Conservation (phyloP, 2,888 invertebrate genomes). For the Dryococelus australis region DNA sequence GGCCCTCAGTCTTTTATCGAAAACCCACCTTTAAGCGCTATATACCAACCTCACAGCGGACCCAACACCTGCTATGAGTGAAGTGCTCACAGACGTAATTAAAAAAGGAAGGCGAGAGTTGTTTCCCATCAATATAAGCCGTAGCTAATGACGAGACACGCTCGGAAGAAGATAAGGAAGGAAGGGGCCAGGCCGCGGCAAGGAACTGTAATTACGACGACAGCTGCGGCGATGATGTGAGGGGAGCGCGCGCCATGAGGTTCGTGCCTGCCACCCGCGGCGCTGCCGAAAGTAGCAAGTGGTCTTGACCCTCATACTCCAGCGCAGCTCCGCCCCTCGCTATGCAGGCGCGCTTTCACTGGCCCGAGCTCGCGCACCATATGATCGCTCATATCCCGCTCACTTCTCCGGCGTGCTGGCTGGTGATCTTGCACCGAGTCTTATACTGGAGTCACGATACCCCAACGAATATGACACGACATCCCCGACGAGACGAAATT, state of each 20-base stretch:
- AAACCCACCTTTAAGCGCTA: too few relatives aligned
- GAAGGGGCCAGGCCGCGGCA: background rate
- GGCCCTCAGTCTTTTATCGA: too few relatives aligned
- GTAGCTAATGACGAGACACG: background rate
- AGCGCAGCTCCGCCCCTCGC: background rate
- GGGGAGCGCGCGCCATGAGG: background rate
- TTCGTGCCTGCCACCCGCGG: background rate
- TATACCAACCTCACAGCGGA: too few relatives aligned
- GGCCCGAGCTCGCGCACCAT: background rate
- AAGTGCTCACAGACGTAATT: too few relatives aligned
- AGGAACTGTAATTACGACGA: background rate
- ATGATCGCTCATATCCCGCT: background rate
- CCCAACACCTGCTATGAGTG: too few relatives aligned
- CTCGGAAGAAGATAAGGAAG: background rate
- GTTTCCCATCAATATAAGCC: background rate
- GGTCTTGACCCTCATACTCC: background rate
- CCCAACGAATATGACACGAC: too few relatives aligned
- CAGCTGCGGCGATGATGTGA: background rate
- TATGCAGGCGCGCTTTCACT: background rate
- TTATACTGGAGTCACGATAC: too few relatives aligned
- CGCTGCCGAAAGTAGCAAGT: background rate
- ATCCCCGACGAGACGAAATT: too few relatives aligned
- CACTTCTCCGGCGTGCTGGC: background rate
- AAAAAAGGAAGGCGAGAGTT: too few relatives aligned
- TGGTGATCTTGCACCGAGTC: background rate